These are phyloP conservation scores for Cryptophagus acutangulus DNA, from an alignment of 2,888 invertebrate genomes.

Conservation along the genomic window DNA sequence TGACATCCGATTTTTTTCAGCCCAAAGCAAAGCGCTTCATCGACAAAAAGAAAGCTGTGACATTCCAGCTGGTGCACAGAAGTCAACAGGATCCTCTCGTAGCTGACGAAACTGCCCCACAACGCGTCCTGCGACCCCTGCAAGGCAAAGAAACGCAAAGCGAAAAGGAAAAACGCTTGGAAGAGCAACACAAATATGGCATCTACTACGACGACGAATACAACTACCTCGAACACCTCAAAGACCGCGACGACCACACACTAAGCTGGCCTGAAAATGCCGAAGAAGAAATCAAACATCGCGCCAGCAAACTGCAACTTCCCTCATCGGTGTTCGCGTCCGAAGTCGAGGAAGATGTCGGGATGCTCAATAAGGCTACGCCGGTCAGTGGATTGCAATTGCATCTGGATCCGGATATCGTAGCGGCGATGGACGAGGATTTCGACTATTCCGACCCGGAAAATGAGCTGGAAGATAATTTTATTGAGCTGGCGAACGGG, in stretches of 20 bases:
- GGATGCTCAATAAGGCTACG: slow-evolving; percentile 76
- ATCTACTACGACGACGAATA: slow-evolving; percentile 93
- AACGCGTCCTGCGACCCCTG: slow-evolving; percentile 73
- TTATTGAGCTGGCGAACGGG: slow-evolving; percentile 75
- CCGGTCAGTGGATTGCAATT: slow-evolving; percentile 56
- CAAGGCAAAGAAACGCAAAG: slow-evolving; percentile 33
- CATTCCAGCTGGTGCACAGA: slow-evolving; percentile 88
- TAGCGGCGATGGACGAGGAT: slow-evolving; percentile 90
- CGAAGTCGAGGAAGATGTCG: slow-evolving; percentile 74
- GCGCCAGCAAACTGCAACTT: slow-evolving; percentile 19
- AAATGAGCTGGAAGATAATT: slow-evolving; percentile 87
- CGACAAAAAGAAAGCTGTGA: slow-evolving; percentile 84
- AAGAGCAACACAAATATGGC: slow-evolving; percentile 80
- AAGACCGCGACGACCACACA: slow-evolving; percentile 55
- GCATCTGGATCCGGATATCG: slow-evolving; percentile 86
- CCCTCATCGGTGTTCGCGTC: slow-evolving; percentile 38
- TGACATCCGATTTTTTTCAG: slow-evolving; percentile 25
- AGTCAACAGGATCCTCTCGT: slow-evolving; percentile 90
- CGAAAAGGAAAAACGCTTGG: slow-evolving; percentile 51
- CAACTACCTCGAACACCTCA: slow-evolving; percentile 89
- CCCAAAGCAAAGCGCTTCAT: slow-evolving; percentile 69
- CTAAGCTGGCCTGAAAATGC: slow-evolving; percentile 50
- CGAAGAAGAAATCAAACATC: slow-evolving; percentile 30
- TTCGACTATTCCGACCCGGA: slow-evolving; percentile 80
- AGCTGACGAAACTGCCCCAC: slow-evolving; percentile 84